Conservation (phyloP, 2,888 invertebrate genomes). For the Drosophila ustulata region DNA sequence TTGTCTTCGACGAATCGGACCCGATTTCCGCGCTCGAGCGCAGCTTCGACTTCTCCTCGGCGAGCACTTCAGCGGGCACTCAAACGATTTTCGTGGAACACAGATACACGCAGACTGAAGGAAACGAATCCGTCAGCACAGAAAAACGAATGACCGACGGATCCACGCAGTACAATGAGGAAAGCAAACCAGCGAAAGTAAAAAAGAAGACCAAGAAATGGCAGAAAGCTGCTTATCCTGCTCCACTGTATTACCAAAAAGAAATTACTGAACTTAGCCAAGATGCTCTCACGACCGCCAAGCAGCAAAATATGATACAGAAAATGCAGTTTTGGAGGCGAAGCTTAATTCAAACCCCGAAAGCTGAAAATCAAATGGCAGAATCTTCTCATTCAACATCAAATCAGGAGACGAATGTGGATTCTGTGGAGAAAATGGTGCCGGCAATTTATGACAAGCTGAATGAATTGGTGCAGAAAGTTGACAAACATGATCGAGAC, state of each 20-base stretch:
- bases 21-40: conserved; percentile 16
- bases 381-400: not conserved
- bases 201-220: not conserved
- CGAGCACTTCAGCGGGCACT: not conserved
- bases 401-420: too few relatives aligned
- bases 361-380: not conserved
- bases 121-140: too few relatives aligned
- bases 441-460: conserved; percentile 4
- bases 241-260: not conserved
- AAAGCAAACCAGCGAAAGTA: not conserved
- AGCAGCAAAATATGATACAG: not conserved
- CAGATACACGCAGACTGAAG: conserved; percentile 27
- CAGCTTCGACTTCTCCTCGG: not conserved
- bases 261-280: not conserved
- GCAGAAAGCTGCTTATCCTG: not conserved
- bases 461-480: not conserved
- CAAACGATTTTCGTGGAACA: conserved; percentile 20
- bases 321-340: conserved; percentile 9
- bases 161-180: conserved; percentile 5
- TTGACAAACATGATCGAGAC: conserved; percentile 7
- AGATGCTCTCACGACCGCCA: not conserved
- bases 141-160: not conserved
- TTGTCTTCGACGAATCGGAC: conserved; percentile 30
- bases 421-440: not conserved
- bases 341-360: not conserved